A percentile compares a stretch with the other conserved stretches of the same genome.
phyloP scores from a whole-genome alignment of 2,113 vertebrate genomes.

The Mystacornis crossleyi region DNA sequence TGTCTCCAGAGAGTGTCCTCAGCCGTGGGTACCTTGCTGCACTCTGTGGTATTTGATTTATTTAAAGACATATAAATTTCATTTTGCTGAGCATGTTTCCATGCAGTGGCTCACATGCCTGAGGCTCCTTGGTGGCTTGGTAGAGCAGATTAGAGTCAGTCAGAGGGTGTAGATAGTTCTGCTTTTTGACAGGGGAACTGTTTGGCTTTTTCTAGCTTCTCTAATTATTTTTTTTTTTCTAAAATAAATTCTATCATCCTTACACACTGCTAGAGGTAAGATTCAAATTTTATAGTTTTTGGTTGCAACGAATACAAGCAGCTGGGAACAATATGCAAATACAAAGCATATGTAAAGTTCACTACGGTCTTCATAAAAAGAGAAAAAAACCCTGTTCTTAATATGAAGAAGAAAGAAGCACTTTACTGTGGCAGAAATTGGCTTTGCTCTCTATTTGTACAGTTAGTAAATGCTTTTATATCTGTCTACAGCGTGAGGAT shows the following conservation, averaged over 20 bases:
- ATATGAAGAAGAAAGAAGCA: not conserved
- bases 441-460: not conserved
- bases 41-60: not conserved
- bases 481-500: not conserved
- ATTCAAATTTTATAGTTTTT: not conserved
- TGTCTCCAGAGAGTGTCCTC: not conserved
- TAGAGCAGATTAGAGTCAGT: not conserved
- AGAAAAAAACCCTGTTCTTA: not conserved
- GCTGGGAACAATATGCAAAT: not conserved
- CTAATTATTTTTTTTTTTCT: not conserved
- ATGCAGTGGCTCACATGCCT: not conserved
- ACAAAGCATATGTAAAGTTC: not conserved
- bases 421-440: not conserved
- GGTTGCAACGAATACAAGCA: not conserved
- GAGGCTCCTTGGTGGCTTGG: not conserved
- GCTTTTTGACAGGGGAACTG: not conserved
- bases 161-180: not conserved
- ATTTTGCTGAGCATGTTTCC: not conserved
- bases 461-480: not conserved
- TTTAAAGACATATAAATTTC: not conserved
- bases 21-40: not conserved
- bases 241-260: not conserved
- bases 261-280: not conserved
- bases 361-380: not conserved
- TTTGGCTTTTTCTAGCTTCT: not conserved